Percentiles rank a stretch among this genome's conserved stretches.
Conservation (phyloP, 1,140 invertebrate species). For the Pseudobourletiella spinata region DNA sequence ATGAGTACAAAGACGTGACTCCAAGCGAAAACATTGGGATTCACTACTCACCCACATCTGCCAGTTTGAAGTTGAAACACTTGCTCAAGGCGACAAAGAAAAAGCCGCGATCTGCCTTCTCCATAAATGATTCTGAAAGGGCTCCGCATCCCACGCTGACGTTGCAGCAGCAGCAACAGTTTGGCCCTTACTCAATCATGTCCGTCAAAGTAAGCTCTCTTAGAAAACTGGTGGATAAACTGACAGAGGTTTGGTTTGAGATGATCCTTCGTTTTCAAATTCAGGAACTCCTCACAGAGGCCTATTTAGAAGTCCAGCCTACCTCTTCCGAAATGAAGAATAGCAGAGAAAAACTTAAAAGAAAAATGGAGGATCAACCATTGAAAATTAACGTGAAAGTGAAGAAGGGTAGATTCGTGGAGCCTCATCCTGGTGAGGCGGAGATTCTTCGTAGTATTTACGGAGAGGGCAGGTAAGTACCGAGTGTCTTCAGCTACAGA, state of each 20-base stretch:
- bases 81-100: constrained; percentile 43
- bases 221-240: too few relatives aligned
- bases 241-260: too few relatives aligned
- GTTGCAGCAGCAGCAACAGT: not conserved
- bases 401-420: not conserved
- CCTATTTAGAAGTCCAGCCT: too few relatives aligned
- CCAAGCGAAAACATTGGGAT: constrained; percentile 57
- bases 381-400: not conserved
- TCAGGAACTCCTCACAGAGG: too few relatives aligned
- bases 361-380: too few relatives aligned
- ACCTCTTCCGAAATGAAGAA: too few relatives aligned
- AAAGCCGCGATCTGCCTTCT: constrained; percentile 31
- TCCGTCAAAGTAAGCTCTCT: constrained; percentile 19
- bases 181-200: constrained; percentile 38
- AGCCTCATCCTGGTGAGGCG: not conserved
- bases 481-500: not conserved
- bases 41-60: constrained; percentile 49
- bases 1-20: constrained; percentile 48
- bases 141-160: not conserved
- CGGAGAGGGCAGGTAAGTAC: not conserved
- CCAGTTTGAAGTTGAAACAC: constrained; percentile 46
- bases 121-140: constrained; percentile 12
- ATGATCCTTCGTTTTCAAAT: too few relatives aligned
- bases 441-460: not conserved
- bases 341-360: too few relatives aligned